These are phyloP conservation scores for Lepidurus packardi DNA, from an alignment of 1,140 invertebrate genomes.

Conservation along the genomic window DNA sequence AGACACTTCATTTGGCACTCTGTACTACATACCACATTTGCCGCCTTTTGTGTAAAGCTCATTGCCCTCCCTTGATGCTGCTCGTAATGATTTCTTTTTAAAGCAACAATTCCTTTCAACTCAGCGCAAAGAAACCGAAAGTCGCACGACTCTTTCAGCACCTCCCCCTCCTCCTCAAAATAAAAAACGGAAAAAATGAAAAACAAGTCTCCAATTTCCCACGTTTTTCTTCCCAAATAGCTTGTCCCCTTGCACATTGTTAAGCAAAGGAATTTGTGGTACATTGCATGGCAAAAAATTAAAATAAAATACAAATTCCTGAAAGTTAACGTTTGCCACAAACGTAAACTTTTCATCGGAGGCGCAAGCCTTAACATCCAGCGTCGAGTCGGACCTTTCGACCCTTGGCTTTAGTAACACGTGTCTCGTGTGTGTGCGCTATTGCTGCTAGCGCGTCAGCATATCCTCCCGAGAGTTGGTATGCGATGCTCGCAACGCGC, in stretches of 20 bases:
- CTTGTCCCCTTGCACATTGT: no score
- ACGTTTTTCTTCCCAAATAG: no score
- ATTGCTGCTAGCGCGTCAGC: not conserved
- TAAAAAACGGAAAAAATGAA: not conserved
- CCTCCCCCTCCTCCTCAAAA: not conserved
- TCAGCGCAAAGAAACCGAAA: not conserved
- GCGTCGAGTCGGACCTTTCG: no score
- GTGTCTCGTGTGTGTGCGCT: not conserved
- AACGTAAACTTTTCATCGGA: no score
- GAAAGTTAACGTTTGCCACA: no score
- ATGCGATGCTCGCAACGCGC: not conserved
- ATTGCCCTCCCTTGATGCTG: not conserved
- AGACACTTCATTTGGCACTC: not conserved
- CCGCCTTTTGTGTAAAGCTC: conserved; percentile 5
- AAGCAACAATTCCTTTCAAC: not conserved
- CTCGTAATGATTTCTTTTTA: not conserved
- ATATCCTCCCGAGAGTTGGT: conserved; percentile 13
- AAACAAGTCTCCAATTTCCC: no score
- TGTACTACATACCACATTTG: not conserved
- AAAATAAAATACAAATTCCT: no score
- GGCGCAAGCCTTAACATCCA: no score
- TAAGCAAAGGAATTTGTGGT: no score
- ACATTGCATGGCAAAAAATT: no score
- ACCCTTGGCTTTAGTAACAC: no score
- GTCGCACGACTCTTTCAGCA: not conserved